Percentiles rank a stretch among this genome's conserved stretches.
Conservation (phyloP, 2,888 invertebrate genomes). For the Pecten maximus region DNA sequence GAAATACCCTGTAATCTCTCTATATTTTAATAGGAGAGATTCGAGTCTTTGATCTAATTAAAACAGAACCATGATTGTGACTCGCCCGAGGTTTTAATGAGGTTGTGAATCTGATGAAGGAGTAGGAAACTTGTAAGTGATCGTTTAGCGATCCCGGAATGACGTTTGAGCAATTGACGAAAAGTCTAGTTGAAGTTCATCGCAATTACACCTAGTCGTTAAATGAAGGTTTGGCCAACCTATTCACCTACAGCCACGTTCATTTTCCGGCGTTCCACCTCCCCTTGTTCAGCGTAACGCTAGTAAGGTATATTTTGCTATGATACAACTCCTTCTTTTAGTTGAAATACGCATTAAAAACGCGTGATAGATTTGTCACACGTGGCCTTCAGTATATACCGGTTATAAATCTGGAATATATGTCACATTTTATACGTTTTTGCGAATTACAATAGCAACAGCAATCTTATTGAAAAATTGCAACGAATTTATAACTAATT, state of each 20-base stretch:
- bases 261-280: not conserved
- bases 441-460: no score
- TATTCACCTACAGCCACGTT: not conserved
- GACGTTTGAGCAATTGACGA: not conserved
- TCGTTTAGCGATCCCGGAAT: not conserved
- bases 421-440: no score
- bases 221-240: not conserved
- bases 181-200: slow-evolving; percentile 27
- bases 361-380: no score
- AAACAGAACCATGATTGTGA: not conserved
- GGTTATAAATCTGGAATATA: no score
- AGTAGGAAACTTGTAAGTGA: not conserved
- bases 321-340: not conserved
- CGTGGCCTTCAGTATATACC: no score
- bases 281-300: not conserved
- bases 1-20: not conserved
- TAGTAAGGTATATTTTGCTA: not conserved
- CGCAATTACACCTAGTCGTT: not conserved
- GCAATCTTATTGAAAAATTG: no score
- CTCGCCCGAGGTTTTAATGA: slow-evolving; percentile 9
- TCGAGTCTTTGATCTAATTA: not conserved
- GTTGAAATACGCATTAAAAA: not conserved
- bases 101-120: not conserved
- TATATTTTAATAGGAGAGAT: slow-evolving; percentile 20
- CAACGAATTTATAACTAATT: no score